Evolutionary conservation across 2,113 vertebrate genomes (phyloP).

Genomic region (pig (Sus scrofa)): T2T-Sscrofa CM000829.6:41010501-41011000

Average conservation of each 20-base stretch:
- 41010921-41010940: neutral
- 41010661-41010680: too few relatives aligned
- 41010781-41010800: neutral
- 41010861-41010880: neutral
- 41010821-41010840: slow-evolving; percentile 5
- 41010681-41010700: too few relatives aligned
- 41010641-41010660: too few relatives aligned
- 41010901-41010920: neutral
- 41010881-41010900: neutral
- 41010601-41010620: too few relatives aligned
- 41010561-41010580: too few relatives aligned
- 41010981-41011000: neutral
- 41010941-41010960: neutral
- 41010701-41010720: too few relatives aligned
- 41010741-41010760: neutral
- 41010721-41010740: too few relatives aligned
- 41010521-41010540: too few relatives aligned
- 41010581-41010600: too few relatives aligned
- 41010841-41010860: neutral
- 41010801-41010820: neutral
- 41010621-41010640: too few relatives aligned
- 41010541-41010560: too few relatives aligned
- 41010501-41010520: too few relatives aligned
- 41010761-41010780: slow-evolving; percentile 37
- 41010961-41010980: slow-evolving; percentile 27